Conservation (phyloP, 2,888 invertebrate genomes). For the Ectemnius continuus region DNA sequence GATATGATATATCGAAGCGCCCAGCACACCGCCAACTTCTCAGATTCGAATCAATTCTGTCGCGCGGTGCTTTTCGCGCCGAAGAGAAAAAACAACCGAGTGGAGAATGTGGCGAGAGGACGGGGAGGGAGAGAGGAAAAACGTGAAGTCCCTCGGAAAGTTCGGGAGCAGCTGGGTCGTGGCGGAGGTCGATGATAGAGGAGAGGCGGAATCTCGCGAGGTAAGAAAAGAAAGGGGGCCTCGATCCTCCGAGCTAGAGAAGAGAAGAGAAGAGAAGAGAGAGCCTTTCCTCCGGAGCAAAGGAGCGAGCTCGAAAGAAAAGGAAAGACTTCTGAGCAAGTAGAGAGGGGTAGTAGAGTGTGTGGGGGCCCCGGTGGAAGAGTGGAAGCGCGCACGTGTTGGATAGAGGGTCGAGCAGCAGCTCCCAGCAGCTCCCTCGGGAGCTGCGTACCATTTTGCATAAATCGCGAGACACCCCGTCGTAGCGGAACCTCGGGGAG, state of each 20-base stretch:
- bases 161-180: background rate
- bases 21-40: background rate
- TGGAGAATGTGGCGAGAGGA: too few species aligned
- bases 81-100: background rate
- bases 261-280: too few species aligned
- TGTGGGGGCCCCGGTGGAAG: slow-evolving; percentile 16
- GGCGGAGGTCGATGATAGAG: slow-evolving; percentile 6
- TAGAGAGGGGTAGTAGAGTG: slow-evolving; percentile 17
- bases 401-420: slow-evolving; percentile 66
- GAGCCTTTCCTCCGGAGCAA: background rate
- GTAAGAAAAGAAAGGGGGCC: slow-evolving; percentile 24
- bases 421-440: slow-evolving; percentile 69
- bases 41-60: slow-evolving; percentile 1
- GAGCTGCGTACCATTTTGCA: slow-evolving; percentile 77
- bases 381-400: slow-evolving; percentile 69
- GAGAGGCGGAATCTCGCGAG: slow-evolving; percentile 13
- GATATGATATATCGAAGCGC: too few species aligned
- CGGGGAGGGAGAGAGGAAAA: too few species aligned
- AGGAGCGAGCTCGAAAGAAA: background rate
- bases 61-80: background rate
- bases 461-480: slow-evolving; percentile 77
- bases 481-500: slow-evolving; percentile 71
- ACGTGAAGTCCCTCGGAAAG: background rate
- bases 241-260: too few species aligned
- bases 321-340: slow-evolving; percentile 2